phyloP scores from a whole-genome alignment of 2,113 vertebrate species.

The Dissostichus mawsoni region DNA sequence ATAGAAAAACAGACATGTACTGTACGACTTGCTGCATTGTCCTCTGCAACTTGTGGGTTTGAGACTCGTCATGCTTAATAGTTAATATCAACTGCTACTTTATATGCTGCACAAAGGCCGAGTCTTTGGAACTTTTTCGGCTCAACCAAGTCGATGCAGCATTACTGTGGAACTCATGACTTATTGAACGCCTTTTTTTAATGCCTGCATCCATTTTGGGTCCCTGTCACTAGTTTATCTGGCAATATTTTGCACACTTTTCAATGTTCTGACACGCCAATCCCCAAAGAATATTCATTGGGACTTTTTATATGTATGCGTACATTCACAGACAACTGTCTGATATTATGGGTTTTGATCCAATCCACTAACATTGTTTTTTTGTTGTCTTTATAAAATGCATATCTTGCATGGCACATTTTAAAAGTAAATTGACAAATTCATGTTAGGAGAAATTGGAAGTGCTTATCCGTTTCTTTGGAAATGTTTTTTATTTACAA shows the following conservation, averaged over 20 bases:
- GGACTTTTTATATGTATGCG: background rate
- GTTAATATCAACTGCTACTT: conserved; percentile 45
- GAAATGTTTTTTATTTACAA: background rate
- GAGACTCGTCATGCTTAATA: conserved; percentile 38
- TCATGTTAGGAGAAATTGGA: background rate
- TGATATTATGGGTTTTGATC: background rate
- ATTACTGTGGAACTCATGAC: conserved; percentile 21
- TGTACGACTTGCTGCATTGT: conserved; percentile 18
- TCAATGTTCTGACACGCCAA: background rate
- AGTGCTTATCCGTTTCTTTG: background rate
- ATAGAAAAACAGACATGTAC: conserved; percentile 8
- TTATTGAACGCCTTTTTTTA: conserved; percentile 41
- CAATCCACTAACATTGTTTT: too few relatives aligned
- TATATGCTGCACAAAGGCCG: conserved; percentile 11
- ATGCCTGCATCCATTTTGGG: conserved; percentile 15
- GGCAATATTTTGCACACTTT: conserved; percentile 1
- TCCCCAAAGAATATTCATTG: too few relatives aligned
- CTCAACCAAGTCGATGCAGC: conserved; percentile 9
- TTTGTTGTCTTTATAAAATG: too few relatives aligned
- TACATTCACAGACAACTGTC: background rate
- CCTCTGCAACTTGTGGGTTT: conserved; percentile 23
- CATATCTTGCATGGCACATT: too few relatives aligned
- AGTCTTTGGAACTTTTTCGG: conserved; percentile 20
- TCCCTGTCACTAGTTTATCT: conserved; percentile 6
- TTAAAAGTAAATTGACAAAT: too few relatives aligned